Base-by-base conservation (phyloP, 2,888 invertebrate species). In the Epirrhoe alternata region DNA sequence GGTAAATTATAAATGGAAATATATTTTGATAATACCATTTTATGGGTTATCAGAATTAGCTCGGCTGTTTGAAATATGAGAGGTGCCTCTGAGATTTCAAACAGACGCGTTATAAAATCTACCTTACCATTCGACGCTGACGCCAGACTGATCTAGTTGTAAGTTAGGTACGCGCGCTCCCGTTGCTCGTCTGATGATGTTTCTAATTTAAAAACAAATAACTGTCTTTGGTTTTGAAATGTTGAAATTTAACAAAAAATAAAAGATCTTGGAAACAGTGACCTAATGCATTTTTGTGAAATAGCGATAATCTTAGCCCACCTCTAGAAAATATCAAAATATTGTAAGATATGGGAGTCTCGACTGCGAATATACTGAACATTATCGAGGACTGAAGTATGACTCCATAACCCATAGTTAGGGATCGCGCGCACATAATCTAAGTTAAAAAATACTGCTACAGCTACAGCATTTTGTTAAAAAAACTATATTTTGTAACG, bases 81-180 rank as follows among this genome's bases (percentile, higher is more conserved):
- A 38, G 54, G 12, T 14, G 7, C 62, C n/a, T 57, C 16, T 10
- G 53, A 56, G 0, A 54, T 68, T 64, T 68, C 61, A 68, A 57
- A 16, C 49, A 58, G 53, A 8, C 59, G 47, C 49, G 55, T 24
- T 0, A 12, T 47, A 35, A 52, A 62, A 68, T 47, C 33, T 68
- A 73, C 73, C 90, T 90, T 89, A 88, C 90, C 90, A 90, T 91
- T 91, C 90, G 90, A 91, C 88, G 81, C 75, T 81, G 77, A 84
- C 77, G 79, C 82, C 88, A 90, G 90, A 90, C 90, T 91, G 90
- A 89, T 82, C 69, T 90, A 90, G 83, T 30, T 74, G 5, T 84
- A 84, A 77, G 72, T 60, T 75, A 61, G 38, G 52, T 16, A 30
- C 51, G 17, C 50, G 55, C 30, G 33, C 50, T 35, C 30, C 16